Percentiles rank a stretch among this genome's conserved stretches.
Evolutionary conservation across 2,113 vertebrate species (phyloP).

Genomic region (Tachysurus vachellii): DNA sequence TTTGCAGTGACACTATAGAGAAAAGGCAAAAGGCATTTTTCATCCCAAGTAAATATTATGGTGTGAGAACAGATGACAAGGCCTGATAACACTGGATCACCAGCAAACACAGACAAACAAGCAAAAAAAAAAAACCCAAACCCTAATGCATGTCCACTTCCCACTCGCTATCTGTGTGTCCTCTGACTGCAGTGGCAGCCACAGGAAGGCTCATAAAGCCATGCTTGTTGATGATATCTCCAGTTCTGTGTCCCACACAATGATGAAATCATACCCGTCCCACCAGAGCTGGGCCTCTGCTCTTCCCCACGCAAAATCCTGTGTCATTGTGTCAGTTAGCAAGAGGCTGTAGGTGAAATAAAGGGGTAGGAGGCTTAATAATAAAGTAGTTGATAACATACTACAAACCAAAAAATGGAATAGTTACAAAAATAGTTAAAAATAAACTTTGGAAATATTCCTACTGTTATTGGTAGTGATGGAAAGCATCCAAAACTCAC

Average conservation of each 20-base stretch:
- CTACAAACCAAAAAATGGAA: neutral
- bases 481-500: too few species aligned
- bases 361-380: too few species aligned
- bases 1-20: neutral
- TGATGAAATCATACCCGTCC: slow-evolving; percentile 77
- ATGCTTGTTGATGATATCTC: slow-evolving; percentile 74
- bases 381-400: neutral
- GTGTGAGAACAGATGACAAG: slow-evolving; percentile 43
- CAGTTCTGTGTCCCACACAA: slow-evolving; percentile 68
- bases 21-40: neutral
- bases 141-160: slow-evolving; percentile 39
- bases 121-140: slow-evolving; percentile 14
- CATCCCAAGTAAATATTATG: slow-evolving; percentile 1
- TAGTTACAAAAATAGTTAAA: neutral
- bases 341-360: slow-evolving; percentile 19
- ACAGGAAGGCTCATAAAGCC: slow-evolving; percentile 76
- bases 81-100: slow-evolving; percentile 41
- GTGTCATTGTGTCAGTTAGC: slow-evolving; percentile 54
- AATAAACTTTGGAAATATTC: too few species aligned
- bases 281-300: slow-evolving; percentile 55
- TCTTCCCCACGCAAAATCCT: slow-evolving; percentile 43
- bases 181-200: slow-evolving; percentile 66
- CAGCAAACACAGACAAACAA: slow-evolving; percentile 20
- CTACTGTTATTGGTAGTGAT: too few species aligned
- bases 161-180: slow-evolving; percentile 49